Evolutionary conservation across 1,140 invertebrate genomes (phyloP).

Genomic region (Neotoxoptera formosana): DNA sequence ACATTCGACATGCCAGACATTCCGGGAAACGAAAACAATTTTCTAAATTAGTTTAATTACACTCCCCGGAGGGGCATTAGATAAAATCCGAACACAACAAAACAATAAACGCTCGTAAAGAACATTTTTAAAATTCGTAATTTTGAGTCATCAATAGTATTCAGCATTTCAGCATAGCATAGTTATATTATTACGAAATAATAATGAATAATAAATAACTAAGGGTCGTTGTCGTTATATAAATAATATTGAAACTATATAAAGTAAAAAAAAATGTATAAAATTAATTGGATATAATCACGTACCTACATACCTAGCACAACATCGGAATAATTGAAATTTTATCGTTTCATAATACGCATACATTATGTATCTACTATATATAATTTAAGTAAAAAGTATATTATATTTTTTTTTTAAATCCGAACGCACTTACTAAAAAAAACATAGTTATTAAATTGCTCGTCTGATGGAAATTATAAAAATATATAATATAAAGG

Average conservation of each 20-base stretch:
- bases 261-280: neutral
- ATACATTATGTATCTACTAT: neutral
- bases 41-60: neutral
- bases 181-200: neutral
- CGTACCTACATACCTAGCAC: neutral
- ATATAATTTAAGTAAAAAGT: neutral
- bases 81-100: neutral
- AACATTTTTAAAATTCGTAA: neutral
- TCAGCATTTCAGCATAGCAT: neutral
- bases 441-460: neutral
- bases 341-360: neutral
- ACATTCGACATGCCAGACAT: neutral
- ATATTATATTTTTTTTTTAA: neutral
- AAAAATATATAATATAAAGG: neutral
- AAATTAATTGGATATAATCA: conserved; percentile 1
- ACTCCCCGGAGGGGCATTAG: neutral
- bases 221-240: neutral
- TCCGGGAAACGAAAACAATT: neutral
- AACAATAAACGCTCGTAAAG: neutral
- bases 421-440: neutral
- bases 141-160: neutral
- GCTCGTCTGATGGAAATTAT: neutral
- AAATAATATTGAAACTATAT: neutral
- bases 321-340: neutral
- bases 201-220: conserved; percentile 3